phyloP scores from a whole-genome alignment of 2,113 vertebrate species.

The Melanotaenia duboulayi region DNA sequence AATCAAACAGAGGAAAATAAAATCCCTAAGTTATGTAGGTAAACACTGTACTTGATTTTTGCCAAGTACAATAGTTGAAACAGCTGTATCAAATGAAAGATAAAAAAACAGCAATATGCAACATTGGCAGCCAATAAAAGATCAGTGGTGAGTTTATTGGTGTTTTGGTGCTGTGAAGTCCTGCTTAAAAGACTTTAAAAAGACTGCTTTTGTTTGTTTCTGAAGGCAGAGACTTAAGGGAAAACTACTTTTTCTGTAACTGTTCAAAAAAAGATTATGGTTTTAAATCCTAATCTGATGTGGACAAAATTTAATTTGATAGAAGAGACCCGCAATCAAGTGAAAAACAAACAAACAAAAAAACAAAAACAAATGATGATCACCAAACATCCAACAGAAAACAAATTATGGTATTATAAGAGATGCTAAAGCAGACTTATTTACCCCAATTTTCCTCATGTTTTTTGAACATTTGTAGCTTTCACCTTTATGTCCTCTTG shows the following conservation, averaged over 20 bases:
- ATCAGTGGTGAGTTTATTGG: conserved; percentile 56
- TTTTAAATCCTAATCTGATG: background rate
- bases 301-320: background rate
- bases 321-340: too few relatives aligned
- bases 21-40: background rate
- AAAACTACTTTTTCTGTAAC: conserved; percentile 11
- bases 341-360: background rate
- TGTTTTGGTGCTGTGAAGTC: conserved; percentile 34
- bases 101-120: conserved; percentile 39
- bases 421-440: too few relatives aligned
- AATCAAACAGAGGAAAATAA: background rate
- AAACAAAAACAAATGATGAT: too few relatives aligned
- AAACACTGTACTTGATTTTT: conserved; percentile 17
- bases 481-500: too few relatives aligned
- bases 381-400: too few relatives aligned
- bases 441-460: too few relatives aligned
- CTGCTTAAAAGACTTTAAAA: conserved; percentile 45
- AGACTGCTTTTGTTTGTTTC: conserved; percentile 24
- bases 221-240: conserved; percentile 21
- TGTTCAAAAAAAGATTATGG: conserved; percentile 16
- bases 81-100: conserved; percentile 48
- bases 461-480: too few relatives aligned
- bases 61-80: conserved; percentile 43
- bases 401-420: too few relatives aligned
- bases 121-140: conserved; percentile 21